These are phyloP conservation scores for Loriculus beryllinus DNA, from an alignment of 2,797 vertebrate genomes.

Conservation along the genomic window DNA sequence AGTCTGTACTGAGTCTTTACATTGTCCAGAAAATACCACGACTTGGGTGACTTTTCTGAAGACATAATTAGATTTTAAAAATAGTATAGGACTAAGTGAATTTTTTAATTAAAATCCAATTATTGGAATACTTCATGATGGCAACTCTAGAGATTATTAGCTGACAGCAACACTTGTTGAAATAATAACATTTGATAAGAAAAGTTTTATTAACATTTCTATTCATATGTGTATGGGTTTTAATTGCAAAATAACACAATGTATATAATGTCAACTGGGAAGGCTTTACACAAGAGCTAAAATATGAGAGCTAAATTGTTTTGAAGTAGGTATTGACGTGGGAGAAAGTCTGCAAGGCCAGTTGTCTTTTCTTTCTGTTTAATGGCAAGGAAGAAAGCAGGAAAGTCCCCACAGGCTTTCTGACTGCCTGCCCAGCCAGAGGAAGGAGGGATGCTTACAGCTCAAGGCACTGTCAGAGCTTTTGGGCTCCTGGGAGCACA, in stretches of 20 bases:
- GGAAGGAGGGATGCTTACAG: not conserved
- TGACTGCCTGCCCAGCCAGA: not conserved
- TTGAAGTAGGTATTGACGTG: not conserved
- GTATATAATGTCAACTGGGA: not conserved
- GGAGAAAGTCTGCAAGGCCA: not conserved
- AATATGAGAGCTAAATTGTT: not conserved
- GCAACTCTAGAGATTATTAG: constrained; percentile 57
- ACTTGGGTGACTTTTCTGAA: constrained; percentile 37
- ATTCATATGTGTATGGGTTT: not conserved
- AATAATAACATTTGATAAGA: constrained; percentile 61
- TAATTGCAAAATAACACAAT: not conserved
- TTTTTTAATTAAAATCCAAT: constrained; percentile 71
- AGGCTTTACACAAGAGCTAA: not conserved
- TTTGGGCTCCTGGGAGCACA: not conserved
- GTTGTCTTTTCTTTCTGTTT: not conserved
- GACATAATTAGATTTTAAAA: constrained; percentile 66
- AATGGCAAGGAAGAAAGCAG: not conserved
- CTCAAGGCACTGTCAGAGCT: not conserved
- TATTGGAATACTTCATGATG: constrained; percentile 61
- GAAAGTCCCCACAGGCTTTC: not conserved
- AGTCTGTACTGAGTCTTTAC: not conserved
- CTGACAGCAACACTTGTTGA: constrained; percentile 62
- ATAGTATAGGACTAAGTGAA: constrained; percentile 62
- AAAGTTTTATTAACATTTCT: constrained; percentile 43
- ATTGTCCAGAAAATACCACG: constrained; percentile 34